Evolutionary conservation across 23 tunicate species (phyloP).

Genomic region (Styela clava): DNA sequence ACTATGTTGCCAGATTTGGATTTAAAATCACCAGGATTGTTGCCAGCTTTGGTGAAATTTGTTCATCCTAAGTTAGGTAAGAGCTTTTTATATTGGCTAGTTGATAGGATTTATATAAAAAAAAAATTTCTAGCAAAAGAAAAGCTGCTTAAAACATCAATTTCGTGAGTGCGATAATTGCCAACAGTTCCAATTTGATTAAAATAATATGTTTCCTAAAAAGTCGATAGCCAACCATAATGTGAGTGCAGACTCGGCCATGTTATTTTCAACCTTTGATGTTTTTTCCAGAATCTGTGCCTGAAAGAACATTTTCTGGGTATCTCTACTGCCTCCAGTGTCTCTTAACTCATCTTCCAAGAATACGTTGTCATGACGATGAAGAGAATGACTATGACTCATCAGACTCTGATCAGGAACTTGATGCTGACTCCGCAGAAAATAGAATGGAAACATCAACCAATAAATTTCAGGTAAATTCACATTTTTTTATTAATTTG

Average conservation of each 20-base stretch:
- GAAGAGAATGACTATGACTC: conserved; percentile 19
- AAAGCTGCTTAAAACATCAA: too few species aligned
- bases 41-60: not conserved
- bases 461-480: not conserved
- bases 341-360: conserved; percentile 24
- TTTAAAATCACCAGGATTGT: not conserved
- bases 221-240: too few species aligned
- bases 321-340: conserved; percentile 12
- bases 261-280: too few species aligned
- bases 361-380: conserved; percentile 5
- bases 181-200: too few species aligned
- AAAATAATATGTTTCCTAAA: too few species aligned
- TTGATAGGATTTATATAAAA: too few species aligned
- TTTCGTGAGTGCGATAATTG: too few species aligned
- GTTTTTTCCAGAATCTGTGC: not conserved
- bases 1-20: not conserved
- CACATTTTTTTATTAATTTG: too few species aligned
- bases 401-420: too few species aligned
- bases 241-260: too few species aligned
- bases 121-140: too few species aligned
- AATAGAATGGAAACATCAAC: not conserved
- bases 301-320: not conserved
- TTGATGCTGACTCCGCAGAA: not conserved
- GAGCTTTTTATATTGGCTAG: not conserved
- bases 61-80: not conserved